phyloP scores from a whole-genome alignment of 2,797 vertebrate species.

The Rhabdophis nuchalis region DNA sequence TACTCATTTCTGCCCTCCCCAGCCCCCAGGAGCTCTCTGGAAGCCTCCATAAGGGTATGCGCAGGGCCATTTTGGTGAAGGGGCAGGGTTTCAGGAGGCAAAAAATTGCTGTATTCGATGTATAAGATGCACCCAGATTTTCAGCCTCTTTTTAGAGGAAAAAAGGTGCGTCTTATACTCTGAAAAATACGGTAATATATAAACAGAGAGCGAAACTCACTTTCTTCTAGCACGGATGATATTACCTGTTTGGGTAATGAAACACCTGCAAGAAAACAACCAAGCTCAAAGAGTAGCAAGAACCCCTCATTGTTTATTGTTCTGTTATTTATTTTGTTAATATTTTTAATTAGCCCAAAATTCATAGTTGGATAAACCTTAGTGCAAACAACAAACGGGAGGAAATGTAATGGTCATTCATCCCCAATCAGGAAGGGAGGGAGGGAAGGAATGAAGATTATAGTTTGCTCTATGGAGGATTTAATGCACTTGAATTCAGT shows the following conservation, averaged over 20 bases:
- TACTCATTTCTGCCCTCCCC: too few species aligned
- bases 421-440: background rate
- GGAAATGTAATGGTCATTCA: background rate
- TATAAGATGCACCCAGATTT: too few species aligned
- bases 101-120: too few species aligned
- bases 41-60: too few species aligned
- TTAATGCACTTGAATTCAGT: background rate
- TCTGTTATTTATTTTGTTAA: background rate
- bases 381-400: background rate
- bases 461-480: background rate
- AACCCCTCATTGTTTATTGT: background rate
- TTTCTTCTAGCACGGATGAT: background rate
- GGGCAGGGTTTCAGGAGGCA: too few species aligned
- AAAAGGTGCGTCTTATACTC: too few species aligned
- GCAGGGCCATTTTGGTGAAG: too few species aligned
- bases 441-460: background rate
- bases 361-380: background rate
- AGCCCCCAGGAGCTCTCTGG: too few species aligned
- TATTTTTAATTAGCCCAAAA: background rate
- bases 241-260: background rate
- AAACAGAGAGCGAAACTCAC: background rate
- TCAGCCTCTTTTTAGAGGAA: too few species aligned
- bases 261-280: background rate
- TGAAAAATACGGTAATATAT: too few species aligned
- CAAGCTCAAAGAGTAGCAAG: background rate